Percentiles rank a stretch among this genome's conserved stretches.
phyloP scores from a whole-genome alignment of 2,888 invertebrate species.

The Agyllia agylla region DNA sequence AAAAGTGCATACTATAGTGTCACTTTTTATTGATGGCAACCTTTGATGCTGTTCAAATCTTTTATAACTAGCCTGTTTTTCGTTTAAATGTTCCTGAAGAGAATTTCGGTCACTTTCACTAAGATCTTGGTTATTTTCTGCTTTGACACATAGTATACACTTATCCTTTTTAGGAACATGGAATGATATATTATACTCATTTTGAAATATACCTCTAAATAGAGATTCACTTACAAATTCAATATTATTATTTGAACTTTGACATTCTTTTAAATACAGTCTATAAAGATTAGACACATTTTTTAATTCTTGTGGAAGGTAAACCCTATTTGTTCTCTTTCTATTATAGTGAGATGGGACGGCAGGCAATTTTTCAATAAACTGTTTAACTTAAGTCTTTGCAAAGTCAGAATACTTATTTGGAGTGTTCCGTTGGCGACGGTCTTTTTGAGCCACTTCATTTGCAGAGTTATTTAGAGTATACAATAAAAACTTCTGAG shows the following conservation, averaged over 20 bases:
- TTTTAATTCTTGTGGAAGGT: slow-evolving; percentile 19
- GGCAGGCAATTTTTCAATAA: slow-evolving; percentile 15
- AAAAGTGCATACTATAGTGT: slow-evolving; percentile 34
- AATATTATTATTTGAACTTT: background rate
- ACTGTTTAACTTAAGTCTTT: background rate
- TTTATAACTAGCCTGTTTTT: slow-evolving; percentile 20
- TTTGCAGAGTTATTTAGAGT: slow-evolving; percentile 43
- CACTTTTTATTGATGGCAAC: background rate
- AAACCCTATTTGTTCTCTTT: slow-evolving; percentile 4
- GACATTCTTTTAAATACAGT: background rate
- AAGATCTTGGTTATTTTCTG: slow-evolving; percentile 8
- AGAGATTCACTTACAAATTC: background rate
- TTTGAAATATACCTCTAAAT: background rate
- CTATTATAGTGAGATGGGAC: slow-evolving; percentile 15
- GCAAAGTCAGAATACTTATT: background rate
- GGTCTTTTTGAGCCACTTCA: background rate
- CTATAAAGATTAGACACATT: background rate
- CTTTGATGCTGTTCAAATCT: slow-evolving; percentile 63
- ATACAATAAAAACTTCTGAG: slow-evolving; percentile 58
- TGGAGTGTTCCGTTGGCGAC: background rate
- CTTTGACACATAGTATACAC: background rate
- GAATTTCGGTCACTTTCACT: slow-evolving; percentile 1
- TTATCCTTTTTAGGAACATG: background rate
- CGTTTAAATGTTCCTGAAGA: slow-evolving; percentile 20
- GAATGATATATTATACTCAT: slow-evolving; percentile 1